A percentile compares a stretch with the other conserved stretches of the same genome.
phyloP scores from a whole-genome alignment of 2,113 vertebrate genomes.

The Otocyon megalotis region DNA sequence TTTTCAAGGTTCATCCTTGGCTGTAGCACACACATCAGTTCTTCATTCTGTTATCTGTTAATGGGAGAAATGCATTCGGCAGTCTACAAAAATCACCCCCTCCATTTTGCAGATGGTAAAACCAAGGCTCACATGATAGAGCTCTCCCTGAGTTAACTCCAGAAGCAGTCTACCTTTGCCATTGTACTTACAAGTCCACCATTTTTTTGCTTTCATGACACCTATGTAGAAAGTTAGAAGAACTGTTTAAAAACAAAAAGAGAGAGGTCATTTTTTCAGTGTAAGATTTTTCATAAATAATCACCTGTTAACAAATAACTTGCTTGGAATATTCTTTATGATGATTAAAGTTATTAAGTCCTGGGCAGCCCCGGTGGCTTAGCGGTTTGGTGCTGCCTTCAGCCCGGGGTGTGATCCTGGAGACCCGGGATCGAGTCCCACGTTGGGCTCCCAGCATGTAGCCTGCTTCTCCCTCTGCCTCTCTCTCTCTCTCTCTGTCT shows the following conservation, averaged over 20 bases:
- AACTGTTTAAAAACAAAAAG: background rate
- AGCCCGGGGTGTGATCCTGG: no score
- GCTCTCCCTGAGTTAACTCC: background rate
- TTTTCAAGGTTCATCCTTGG: background rate
- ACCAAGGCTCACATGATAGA: background rate
- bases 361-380: no score
- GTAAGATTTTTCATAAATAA: background rate
- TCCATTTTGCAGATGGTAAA: background rate
- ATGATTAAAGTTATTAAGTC: constrained; percentile 6
- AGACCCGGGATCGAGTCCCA: no score
- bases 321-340: constrained; percentile 30
- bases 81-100: background rate
- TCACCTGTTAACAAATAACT: background rate
- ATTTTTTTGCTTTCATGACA: background rate
- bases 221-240: background rate
- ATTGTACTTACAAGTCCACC: background rate
- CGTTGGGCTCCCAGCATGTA: no score
- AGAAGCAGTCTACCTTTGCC: background rate
- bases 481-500: no score
- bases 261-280: background rate
- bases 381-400: no score
- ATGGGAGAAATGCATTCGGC: background rate
- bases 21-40: background rate
- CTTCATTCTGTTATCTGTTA: background rate
- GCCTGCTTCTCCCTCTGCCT: no score